A percentile compares a stretch with the other conserved stretches of the same genome.
Evolutionary conservation across 2,888 invertebrate species (phyloP).

Genomic region (Cerastoderma edule): DNA sequence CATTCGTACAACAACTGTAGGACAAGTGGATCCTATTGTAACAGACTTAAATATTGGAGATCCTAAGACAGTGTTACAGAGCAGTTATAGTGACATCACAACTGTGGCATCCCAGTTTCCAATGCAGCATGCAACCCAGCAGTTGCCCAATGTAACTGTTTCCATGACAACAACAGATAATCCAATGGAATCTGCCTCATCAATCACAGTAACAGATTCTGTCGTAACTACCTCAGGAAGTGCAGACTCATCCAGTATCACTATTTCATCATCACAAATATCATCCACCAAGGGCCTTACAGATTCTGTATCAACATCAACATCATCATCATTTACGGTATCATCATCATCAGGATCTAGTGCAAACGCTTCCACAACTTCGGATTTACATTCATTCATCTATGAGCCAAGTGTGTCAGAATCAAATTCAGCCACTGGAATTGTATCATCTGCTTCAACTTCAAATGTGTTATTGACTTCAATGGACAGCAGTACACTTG

Average conservation of each 20-base stretch:
- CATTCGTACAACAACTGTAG: slow-evolving; percentile 17
- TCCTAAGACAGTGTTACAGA: slow-evolving; percentile 17
- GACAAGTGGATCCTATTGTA: background rate
- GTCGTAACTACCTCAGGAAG: slow-evolving; percentile 16
- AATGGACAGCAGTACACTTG: background rate
- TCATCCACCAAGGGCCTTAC: background rate
- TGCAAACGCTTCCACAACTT: background rate
- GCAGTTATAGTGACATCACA: slow-evolving; percentile 32
- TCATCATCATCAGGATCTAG: background rate
- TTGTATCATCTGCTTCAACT: background rate
- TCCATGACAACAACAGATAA: slow-evolving; percentile 51
- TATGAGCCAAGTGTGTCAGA: slow-evolving; percentile 32
- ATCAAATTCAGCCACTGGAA: slow-evolving; percentile 32
- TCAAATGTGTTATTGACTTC: slow-evolving; percentile 23
- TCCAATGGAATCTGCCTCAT: background rate
- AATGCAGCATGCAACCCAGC: slow-evolving; percentile 61
- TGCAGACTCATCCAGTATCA: slow-evolving; percentile 3
- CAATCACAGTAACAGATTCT: background rate
- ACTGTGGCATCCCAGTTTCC: slow-evolving; percentile 50
- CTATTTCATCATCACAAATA: slow-evolving; percentile 15
- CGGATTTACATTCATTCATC: slow-evolving; percentile 14
- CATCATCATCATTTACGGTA: slow-evolving; percentile 15
- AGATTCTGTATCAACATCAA: slow-evolving; percentile 26
- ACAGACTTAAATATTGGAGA: slow-evolving; percentile 16
- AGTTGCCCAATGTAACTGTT: slow-evolving; percentile 41